phyloP scores from a whole-genome alignment of 2,888 invertebrate genomes.

The Shargacucullia verbasci region DNA sequence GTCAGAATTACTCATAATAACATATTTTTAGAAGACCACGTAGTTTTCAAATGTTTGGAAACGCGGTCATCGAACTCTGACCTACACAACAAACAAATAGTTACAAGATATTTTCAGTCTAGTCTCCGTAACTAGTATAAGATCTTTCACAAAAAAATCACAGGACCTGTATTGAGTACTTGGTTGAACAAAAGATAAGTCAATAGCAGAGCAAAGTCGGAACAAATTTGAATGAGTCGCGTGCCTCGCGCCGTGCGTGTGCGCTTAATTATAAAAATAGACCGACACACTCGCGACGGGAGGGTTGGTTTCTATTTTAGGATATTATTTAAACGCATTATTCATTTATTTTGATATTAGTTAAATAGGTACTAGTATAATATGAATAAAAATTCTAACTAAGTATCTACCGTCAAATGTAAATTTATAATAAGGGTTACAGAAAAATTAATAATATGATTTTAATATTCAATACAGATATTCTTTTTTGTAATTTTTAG shows the following conservation, averaged over 20 bases:
- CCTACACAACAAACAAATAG: slow-evolving; percentile 31
- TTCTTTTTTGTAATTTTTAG: too few relatives aligned
- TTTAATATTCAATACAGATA: too few relatives aligned
- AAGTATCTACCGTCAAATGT: too few relatives aligned
- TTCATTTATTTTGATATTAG: slow-evolving; percentile 37
- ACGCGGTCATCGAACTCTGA: slow-evolving; percentile 72
- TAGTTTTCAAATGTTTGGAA: slow-evolving; percentile 77
- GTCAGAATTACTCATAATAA: slow-evolving; percentile 81
- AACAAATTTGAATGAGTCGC: slow-evolving; percentile 71
- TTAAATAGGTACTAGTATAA: slow-evolving; percentile 10
- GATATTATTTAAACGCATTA: slow-evolving; percentile 65
- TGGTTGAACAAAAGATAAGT: slow-evolving; percentile 51
- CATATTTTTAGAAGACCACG: slow-evolving; percentile 83
- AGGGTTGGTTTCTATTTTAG: slow-evolving; percentile 80
- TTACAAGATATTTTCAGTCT: slow-evolving; percentile 2
- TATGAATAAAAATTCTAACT: too few relatives aligned
- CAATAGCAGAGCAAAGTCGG: slow-evolving; percentile 53
- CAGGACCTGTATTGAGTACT: background rate
- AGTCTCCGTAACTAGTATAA: background rate
- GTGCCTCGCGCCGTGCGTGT: slow-evolving; percentile 68
- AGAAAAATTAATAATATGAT: too few relatives aligned
- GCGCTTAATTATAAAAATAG: slow-evolving; percentile 75
- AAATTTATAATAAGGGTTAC: too few relatives aligned
- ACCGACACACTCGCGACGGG: slow-evolving; percentile 72
- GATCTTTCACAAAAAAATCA: background rate